These are phyloP conservation scores for Pteruthius melanotis DNA, from an alignment of 2,113 vertebrate genomes.

Conservation along the genomic window DNA sequence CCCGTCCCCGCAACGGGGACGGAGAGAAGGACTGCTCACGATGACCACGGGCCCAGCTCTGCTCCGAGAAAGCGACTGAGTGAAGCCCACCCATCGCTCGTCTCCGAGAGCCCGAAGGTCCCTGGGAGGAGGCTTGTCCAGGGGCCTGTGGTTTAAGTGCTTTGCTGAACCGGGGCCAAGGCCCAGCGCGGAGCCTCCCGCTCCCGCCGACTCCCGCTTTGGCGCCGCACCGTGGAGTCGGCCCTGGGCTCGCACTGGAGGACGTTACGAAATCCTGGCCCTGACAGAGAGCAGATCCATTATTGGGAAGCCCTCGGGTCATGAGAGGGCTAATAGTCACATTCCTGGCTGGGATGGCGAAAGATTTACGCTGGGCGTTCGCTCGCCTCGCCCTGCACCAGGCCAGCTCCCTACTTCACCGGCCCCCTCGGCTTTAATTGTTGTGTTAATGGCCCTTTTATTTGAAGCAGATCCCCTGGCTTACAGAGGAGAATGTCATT, in stretches of 20 bases:
- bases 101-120: not conserved
- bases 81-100: not conserved
- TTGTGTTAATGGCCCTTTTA: slow-evolving; percentile 79
- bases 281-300: slow-evolving; percentile 74
- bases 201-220: slow-evolving; percentile 3
- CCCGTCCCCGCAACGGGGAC: not conserved
- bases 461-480: slow-evolving; percentile 77
- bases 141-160: not conserved
- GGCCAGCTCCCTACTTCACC: slow-evolving; percentile 69
- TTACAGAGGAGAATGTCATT: slow-evolving; percentile 78
- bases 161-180: slow-evolving; percentile 7
- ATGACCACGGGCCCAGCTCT: not conserved
- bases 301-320: slow-evolving; percentile 73
- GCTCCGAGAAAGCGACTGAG: not conserved
- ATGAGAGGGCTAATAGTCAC: slow-evolving; percentile 75
- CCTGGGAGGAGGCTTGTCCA: not conserved
- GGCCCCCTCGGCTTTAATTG: slow-evolving; percentile 76
- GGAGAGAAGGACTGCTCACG: not conserved
- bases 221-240: slow-evolving; percentile 36
- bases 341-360: slow-evolving; percentile 74
- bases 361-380: slow-evolving; percentile 69
- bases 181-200: not conserved
- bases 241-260: slow-evolving; percentile 9
- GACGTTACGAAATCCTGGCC: slow-evolving; percentile 64
- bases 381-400: slow-evolving; percentile 68